Evolutionary conservation across 1,140 invertebrate species (phyloP), one percentile per base, ranked within the genome.

Genomic region (Plectus sambesii): DNA sequence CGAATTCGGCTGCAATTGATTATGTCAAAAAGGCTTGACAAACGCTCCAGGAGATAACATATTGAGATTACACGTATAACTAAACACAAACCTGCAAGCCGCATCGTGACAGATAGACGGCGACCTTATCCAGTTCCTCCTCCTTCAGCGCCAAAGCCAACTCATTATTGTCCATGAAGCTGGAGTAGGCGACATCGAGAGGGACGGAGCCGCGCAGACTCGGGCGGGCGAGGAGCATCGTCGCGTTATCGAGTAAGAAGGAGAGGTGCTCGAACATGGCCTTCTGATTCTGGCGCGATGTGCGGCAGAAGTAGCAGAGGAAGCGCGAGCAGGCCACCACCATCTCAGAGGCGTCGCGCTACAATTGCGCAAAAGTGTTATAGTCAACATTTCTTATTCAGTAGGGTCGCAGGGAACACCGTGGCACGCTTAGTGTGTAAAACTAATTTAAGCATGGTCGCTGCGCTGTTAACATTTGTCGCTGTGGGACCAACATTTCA

Each of bases 221-320:
- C 2, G 94, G 94, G 49, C 93, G 77, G 5, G 76, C 76, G 19
- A 99, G 74, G 20, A 99, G 74, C 75, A 99, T 99, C 65, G 94
- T 97, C 57, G 88, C 93, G 76, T 99, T 97, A 67, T 99, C 94
- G 45, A 99, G 69, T 15, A 99, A 70, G 69, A 98, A 99, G 66
- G 88, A 85, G 55, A 99, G 84, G 73, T 99, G 92, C 70, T 99
- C 93, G 73, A 99, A 99, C 94, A 99, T 99, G 2, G 94, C 93
- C 69, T 94, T 90, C 70, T 99, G 94, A 75, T 99, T 99, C 71
- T 92, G 86, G 4, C 90, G 77, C 12, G 90, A 90, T 0, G 92
- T 98, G 27, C 94, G 79, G 70, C 94, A 99, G 77, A 99, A 99
- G 69, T 97, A 99, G 70, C 94, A 99, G 1, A 99, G 79, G 74